phyloP scores from a whole-genome alignment of 2,113 vertebrate genomes.

The Hippopotamus amphibius region DNA sequence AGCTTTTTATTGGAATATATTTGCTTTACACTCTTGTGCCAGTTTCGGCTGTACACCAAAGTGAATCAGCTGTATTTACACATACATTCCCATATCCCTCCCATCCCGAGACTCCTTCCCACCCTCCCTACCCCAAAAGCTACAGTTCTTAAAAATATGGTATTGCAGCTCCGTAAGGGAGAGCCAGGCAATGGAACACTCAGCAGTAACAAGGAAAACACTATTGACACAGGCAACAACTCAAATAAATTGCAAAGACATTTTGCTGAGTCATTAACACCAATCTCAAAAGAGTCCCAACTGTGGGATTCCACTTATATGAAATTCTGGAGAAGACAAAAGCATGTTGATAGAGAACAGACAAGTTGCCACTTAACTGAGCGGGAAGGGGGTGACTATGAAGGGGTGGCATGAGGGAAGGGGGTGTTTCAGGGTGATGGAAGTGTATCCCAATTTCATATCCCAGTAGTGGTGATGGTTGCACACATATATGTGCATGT shows the following conservation, averaged over 20 bases:
- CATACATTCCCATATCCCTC: no score
- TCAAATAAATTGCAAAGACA: background rate
- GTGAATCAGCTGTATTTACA: no score
- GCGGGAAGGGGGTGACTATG: background rate
- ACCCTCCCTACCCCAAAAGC: no score
- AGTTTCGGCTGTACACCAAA: no score
- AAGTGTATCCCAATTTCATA: background rate
- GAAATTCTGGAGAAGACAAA: background rate
- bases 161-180: background rate
- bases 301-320: background rate
- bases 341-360: background rate
- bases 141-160: background rate
- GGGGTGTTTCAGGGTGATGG: background rate
- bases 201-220: background rate
- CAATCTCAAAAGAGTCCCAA: background rate
- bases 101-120: no score
- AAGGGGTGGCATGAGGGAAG: accelerated
- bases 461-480: background rate
- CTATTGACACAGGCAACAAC: background rate
- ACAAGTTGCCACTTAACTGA: no score
- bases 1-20: no score
- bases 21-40: no score
- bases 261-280: background rate
- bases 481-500: background rate
- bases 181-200: background rate